A percentile compares a stretch with the other conserved stretches of the same genome.
phyloP scores from a whole-genome alignment of 1,140 invertebrate species.

The Himalopsyche phryganea region DNA sequence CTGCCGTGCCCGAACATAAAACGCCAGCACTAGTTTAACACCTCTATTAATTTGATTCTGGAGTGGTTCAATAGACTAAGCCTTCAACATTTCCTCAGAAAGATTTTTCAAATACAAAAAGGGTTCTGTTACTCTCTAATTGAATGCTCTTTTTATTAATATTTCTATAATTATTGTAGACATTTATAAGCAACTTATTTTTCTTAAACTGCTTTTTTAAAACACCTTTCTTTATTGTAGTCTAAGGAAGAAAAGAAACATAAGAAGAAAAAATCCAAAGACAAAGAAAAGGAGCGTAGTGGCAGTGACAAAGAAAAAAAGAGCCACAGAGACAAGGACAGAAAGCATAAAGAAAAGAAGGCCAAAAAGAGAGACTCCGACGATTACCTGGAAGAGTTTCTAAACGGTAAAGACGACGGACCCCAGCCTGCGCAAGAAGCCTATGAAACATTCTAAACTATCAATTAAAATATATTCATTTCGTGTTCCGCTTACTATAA shows the following conservation, averaged over 20 bases:
- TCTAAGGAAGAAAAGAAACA: conserved; percentile 44
- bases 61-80: too few species aligned
- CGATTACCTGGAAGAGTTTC: conserved; percentile 27
- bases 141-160: too few species aligned
- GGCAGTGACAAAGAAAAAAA: conserved; percentile 15
- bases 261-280: conserved; percentile 52
- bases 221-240: conserved; percentile 1
- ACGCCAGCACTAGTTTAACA: too few species aligned
- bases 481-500: too few species aligned
- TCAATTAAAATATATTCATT: neutral
- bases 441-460: conserved; percentile 39
- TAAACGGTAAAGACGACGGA: conserved; percentile 6
- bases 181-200: neutral
- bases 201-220: neutral
- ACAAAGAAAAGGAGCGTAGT: conserved; percentile 40
- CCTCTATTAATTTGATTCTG: too few species aligned
- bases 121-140: too few species aligned
- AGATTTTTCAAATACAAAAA: too few species aligned
- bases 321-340: conserved; percentile 37
- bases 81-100: too few species aligned
- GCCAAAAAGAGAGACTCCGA: conserved; percentile 43
- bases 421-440: conserved; percentile 36
- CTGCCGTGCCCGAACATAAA: too few species aligned
- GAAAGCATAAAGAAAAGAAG: conserved; percentile 49
- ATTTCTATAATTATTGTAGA: conserved; percentile 1